These are phyloP conservation scores for Megastigmus dorsalis DNA, from an alignment of 2,888 invertebrate species.

Conservation along the genomic window DNA sequence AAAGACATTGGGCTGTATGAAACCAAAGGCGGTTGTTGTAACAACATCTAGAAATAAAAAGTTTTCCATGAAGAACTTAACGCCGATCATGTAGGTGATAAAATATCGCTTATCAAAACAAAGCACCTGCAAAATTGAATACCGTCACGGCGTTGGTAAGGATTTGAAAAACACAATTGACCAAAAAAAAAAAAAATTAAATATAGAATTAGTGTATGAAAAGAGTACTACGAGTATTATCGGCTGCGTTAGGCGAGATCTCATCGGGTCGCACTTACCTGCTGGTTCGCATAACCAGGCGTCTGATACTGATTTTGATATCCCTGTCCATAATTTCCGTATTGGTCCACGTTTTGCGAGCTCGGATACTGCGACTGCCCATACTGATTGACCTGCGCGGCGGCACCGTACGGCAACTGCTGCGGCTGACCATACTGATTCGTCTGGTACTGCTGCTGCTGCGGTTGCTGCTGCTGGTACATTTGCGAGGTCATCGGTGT, in stretches of 20 bases:
- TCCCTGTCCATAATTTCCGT: slow-evolving; percentile 53
- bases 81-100: slow-evolving; percentile 22
- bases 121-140: slow-evolving; percentile 23
- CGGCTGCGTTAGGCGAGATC: too few relatives aligned
- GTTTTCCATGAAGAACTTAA: slow-evolving; percentile 41
- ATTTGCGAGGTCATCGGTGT: slow-evolving; percentile 59
- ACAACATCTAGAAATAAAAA: slow-evolving; percentile 63
- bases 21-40: slow-evolving; percentile 60
- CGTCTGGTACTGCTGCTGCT: slow-evolving; percentile 54
- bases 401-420: slow-evolving; percentile 55
- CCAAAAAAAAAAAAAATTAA: not conserved
- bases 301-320: slow-evolving; percentile 65
- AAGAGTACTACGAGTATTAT: too few relatives aligned
- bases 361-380: slow-evolving; percentile 64
- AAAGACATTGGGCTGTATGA: slow-evolving; percentile 64
- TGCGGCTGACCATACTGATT: slow-evolving; percentile 59
- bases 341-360: slow-evolving; percentile 65
- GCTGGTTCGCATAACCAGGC: slow-evolving; percentile 60
- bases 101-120: slow-evolving; percentile 33
- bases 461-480: slow-evolving; percentile 54
- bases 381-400: slow-evolving; percentile 61
- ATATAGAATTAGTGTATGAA: not conserved
- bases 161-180: not conserved
- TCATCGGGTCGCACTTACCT: too few relatives aligned
- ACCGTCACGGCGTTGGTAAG: not conserved